These are phyloP conservation scores for Heliconius hewitsoni DNA, from an alignment of 1,140 invertebrate species.

Conservation along the genomic window DNA sequence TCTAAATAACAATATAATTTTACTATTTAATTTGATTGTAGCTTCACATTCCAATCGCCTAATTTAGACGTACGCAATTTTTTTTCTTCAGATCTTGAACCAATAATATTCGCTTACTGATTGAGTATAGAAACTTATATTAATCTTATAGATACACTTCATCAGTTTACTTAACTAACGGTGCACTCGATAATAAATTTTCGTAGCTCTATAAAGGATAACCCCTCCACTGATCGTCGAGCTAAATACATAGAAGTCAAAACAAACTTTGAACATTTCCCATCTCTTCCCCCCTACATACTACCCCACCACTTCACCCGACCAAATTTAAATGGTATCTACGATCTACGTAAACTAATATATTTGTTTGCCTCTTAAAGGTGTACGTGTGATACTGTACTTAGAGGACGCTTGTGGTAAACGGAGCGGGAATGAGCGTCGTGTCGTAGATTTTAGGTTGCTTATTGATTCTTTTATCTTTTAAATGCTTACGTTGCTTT, in stretches of 20 bases:
- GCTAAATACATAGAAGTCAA: slow-evolving; percentile 24
- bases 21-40: no score
- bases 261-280: slow-evolving; percentile 21
- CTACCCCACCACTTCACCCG: slow-evolving; percentile 2
- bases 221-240: slow-evolving; percentile 10
- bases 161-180: slow-evolving; percentile 2
- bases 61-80: no score
- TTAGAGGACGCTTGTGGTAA: slow-evolving; percentile 17
- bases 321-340: slow-evolving; percentile 18
- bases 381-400: slow-evolving; percentile 20
- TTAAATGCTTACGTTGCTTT: background rate
- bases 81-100: no score
- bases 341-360: slow-evolving; percentile 2
- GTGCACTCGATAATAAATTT: slow-evolving; percentile 21
- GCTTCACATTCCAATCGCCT: no score
- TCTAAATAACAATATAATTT: no score
- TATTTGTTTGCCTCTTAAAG: slow-evolving; percentile 25
- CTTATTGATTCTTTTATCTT: slow-evolving; percentile 19
- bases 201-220: background rate
- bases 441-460: slow-evolving; percentile 22
- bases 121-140: background rate
- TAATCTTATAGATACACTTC: background rate
- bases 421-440: slow-evolving; percentile 15
- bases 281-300: slow-evolving; percentile 14
- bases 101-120: no score